These are phyloP conservation scores for Habropoda laboriosa DNA, from an alignment of 1,140 invertebrate genomes.

Conservation along the genomic window DNA sequence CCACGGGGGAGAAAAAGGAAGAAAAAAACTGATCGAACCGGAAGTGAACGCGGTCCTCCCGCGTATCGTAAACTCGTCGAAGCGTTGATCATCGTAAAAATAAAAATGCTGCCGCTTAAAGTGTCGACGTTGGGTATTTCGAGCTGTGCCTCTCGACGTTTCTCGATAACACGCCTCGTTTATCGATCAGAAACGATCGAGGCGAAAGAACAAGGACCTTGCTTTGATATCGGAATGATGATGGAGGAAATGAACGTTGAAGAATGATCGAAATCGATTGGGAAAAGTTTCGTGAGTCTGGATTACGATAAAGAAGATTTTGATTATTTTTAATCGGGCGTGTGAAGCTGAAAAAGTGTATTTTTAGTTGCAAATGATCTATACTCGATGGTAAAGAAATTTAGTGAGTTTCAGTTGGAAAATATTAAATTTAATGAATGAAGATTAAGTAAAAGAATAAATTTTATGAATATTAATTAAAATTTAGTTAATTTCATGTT, in stretches of 20 bases:
- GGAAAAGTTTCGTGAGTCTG: too few species aligned
- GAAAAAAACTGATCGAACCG: neutral
- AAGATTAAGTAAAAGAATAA: too few species aligned
- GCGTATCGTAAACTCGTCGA: neutral
- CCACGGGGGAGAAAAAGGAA: too few species aligned
- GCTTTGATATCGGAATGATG: neutral
- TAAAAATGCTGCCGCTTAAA: neutral
- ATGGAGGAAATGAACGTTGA: neutral
- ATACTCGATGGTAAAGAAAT: too few species aligned
- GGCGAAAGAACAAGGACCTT: neutral
- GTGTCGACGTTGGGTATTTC: neutral
- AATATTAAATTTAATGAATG: too few species aligned
- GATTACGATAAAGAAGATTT: neutral
- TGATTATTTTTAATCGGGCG: neutral
- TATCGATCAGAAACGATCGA: neutral
- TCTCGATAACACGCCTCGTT: slow-evolving; percentile 29
- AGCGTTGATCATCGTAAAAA: neutral
- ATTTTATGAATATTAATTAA: too few species aligned
- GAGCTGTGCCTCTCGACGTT: neutral
- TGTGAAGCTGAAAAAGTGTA: too few species aligned
- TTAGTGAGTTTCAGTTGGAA: too few species aligned
- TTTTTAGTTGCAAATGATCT: too few species aligned
- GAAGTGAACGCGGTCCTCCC: neutral
- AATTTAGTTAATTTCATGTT: too few species aligned
- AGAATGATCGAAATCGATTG: neutral